These are phyloP conservation scores for Chionodraco myersi DNA, from an alignment of 2,113 vertebrate species.

Conservation along the genomic window DNA sequence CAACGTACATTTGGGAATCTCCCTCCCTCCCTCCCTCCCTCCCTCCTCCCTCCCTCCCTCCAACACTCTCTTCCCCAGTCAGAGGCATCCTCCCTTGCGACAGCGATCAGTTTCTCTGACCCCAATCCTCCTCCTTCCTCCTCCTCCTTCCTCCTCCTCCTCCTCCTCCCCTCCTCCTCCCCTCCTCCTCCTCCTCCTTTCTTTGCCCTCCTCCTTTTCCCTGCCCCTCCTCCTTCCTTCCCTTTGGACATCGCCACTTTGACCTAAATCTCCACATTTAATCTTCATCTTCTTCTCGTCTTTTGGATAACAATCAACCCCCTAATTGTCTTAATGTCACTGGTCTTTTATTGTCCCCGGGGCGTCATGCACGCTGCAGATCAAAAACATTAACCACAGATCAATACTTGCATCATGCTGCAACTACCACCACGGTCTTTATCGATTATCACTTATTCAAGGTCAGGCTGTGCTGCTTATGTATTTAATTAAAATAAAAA, in stretches of 20 bases:
- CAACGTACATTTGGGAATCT: slow-evolving; percentile 23
- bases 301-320: slow-evolving; percentile 79
- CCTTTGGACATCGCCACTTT: slow-evolving; percentile 69
- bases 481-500: slow-evolving; percentile 44
- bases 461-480: background rate
- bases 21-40: background rate
- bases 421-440: slow-evolving; percentile 3
- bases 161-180: slow-evolving; percentile 21
- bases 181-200: slow-evolving; percentile 36
- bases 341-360: slow-evolving; percentile 74
- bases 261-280: slow-evolving; percentile 84
- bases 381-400: slow-evolving; percentile 67
- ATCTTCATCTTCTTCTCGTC: slow-evolving; percentile 76
- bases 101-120: slow-evolving; percentile 77
- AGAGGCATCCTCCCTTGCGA: slow-evolving; percentile 21
- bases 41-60: slow-evolving; percentile 2
- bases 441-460: slow-evolving; percentile 45
- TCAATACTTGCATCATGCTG: slow-evolving; percentile 65
- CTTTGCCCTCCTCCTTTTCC: slow-evolving; percentile 28
- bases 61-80: slow-evolving; percentile 57
- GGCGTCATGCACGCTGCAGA: slow-evolving; percentile 27
- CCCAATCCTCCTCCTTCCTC: slow-evolving; percentile 61
- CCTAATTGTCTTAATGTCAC: slow-evolving; percentile 84
- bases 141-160: slow-evolving; percentile 28
- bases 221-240: slow-evolving; percentile 43